Evolutionary conservation across 2,113 vertebrate species (phyloP), one percentile per base, ranked within the genome.

Genomic region (Dermatemys mawii): DNA sequence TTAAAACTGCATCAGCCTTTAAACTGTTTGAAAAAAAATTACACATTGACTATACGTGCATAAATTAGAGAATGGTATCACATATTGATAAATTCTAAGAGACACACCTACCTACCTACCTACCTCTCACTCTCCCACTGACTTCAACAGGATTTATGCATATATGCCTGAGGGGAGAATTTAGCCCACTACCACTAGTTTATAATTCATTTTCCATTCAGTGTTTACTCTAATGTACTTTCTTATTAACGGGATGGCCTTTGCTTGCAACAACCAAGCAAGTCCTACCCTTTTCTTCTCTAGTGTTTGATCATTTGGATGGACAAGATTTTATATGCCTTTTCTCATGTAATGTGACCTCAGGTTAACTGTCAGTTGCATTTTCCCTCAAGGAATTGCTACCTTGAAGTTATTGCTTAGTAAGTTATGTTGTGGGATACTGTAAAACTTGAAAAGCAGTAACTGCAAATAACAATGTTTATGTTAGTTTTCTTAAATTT

Each of bases 341-440:
- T 29, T 83, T 91, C 44, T 87, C 50, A 46, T 57, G 35, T 54
- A 35, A 35, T 51, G 0, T 81, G 51, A 76, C 67, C 82, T n/a
- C 19, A 41, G 60, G 44, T 76, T 88, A 89, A 81, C 67, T 55
- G 2, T 80, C 53, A 60, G 22, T 3, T 88, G 14, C 13, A 5
- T 90, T 96, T 93, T 90, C 32, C 32, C 75, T 91, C 82, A 55
- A 53, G 91, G 32, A 83, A 78, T 50, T 44, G 14, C 84, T 35
- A 44, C 79, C 49, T 48, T 83, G n/a, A 83, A 67, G 75, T 84
- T 78, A 78, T 46, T 78, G 13, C n/a, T 90, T 84, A 22, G 50
- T 89, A 17, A n/a, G 13, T 24, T 29, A 57, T 70, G 17, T 83
- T 81, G 81, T 48, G 5, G 2, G 21, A 53, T 41, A n/a, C 49